Conservation (phyloP, 2,113 vertebrate species). For the Hemibagrus wyckioides region DNA sequence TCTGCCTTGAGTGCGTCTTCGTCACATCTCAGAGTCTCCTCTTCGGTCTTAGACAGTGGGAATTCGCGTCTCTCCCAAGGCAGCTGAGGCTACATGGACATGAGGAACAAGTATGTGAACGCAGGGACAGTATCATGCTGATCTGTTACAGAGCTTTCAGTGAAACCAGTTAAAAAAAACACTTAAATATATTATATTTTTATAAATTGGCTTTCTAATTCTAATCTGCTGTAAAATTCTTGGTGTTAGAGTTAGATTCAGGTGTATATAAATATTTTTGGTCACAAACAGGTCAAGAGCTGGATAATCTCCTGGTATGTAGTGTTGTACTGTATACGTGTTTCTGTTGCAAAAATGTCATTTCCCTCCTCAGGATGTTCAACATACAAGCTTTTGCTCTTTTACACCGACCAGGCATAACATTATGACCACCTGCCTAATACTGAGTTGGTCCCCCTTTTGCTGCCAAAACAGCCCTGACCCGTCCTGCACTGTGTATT, state of each 20-base stretch:
- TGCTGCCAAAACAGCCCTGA: too few species aligned
- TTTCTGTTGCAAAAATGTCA: too few species aligned
- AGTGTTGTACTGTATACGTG: too few species aligned
- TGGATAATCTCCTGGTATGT: background rate
- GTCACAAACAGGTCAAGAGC: background rate
- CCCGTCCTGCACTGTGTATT: too few species aligned
- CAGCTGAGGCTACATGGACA: constrained; percentile 19
- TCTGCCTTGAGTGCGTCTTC: background rate
- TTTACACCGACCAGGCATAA: too few species aligned
- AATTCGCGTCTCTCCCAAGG: constrained; percentile 79
- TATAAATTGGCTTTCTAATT: background rate
- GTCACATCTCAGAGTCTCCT: constrained; percentile 64
- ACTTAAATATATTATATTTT: background rate
- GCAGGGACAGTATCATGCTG: background rate
- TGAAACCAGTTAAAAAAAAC: background rate
- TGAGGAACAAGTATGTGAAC: background rate
- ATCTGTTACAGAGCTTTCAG: too few species aligned
- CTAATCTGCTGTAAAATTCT: background rate
- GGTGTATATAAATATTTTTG: background rate
- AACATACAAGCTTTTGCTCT: background rate
- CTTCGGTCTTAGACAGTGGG: constrained; percentile 71
- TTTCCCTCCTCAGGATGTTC: background rate
- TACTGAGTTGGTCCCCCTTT: too few species aligned
- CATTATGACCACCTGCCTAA: too few species aligned
- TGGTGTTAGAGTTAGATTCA: background rate